These are phyloP conservation scores for Athripsodes cinereus DNA, from an alignment of 2,888 invertebrate species.

Conservation along the genomic window DNA sequence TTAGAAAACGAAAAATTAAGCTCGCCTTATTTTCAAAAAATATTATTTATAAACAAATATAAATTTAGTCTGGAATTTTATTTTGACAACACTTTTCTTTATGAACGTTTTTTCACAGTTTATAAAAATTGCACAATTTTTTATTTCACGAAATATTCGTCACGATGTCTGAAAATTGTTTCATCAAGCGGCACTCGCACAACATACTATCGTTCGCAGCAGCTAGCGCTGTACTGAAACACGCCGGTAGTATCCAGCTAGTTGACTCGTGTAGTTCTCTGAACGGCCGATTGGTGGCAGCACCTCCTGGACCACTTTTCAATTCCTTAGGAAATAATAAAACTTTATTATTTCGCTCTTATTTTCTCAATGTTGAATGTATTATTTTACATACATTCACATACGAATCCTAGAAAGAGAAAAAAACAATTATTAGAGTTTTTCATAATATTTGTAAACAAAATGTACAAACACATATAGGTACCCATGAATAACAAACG, in stretches of 20 bases:
- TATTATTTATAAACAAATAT: background rate
- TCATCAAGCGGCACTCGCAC: background rate
- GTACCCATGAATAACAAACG: too few species aligned
- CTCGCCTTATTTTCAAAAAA: background rate
- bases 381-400: too few species aligned
- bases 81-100: conserved; percentile 1
- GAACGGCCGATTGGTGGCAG: conserved; percentile 17
- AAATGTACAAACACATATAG: too few species aligned
- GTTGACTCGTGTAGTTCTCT: background rate
- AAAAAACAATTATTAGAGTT: too few species aligned
- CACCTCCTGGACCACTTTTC: conserved; percentile 15
- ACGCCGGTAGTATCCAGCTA: background rate
- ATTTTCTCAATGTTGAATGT: background rate
- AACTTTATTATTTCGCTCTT: background rate
- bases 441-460: too few species aligned
- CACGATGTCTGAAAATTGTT: background rate
- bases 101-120: background rate
- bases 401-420: too few species aligned
- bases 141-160: conserved; percentile 6
- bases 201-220: conserved; percentile 5
- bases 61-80: background rate
- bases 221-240: conserved; percentile 10
- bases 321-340: background rate
- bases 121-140: background rate
- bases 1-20: background rate